Percentiles rank a stretch among this genome's conserved stretches.
Conservation (phyloP, 30 jellyfish, hydroid and myxozoan species). For the Mastigias papua region DNA sequence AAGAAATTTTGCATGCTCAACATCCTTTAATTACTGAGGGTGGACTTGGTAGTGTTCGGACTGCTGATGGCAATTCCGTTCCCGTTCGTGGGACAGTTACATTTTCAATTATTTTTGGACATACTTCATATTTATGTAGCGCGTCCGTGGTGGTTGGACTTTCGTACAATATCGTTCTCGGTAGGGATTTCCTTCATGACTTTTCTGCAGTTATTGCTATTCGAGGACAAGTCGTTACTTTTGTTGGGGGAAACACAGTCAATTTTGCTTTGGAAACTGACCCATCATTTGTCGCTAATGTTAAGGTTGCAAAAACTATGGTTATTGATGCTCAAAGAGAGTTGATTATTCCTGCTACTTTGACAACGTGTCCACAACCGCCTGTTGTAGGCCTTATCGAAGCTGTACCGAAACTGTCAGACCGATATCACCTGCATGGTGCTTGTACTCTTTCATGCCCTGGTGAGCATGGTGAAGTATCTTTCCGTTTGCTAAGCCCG, state of each 20-base stretch:
- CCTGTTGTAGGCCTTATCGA: no score
- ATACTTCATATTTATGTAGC: not conserved
- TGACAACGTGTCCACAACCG: no score
- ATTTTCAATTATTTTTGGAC: conserved; percentile 1
- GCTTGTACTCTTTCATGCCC: no score
- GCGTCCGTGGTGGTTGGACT: conserved; percentile 26
- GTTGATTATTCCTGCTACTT: no score
- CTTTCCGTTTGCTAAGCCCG: no score
- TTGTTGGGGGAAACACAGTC: conserved; percentile 6
- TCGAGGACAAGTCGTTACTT: conserved; percentile 13
- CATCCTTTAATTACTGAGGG: conserved; percentile 7
- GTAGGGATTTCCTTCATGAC: conserved; percentile 18
- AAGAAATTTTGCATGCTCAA: not conserved
- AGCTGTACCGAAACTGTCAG: no score
- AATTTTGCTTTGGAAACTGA: not conserved
- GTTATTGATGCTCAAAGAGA: conserved; percentile 37
- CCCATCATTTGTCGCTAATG: conserved; percentile 1
- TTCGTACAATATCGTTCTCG: conserved; percentile 21
- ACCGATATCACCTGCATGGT: no score
- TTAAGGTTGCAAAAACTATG: conserved; percentile 15
- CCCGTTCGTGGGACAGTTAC: conserved; percentile 29
- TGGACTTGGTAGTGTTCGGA: conserved; percentile 19
- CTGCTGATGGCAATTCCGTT: conserved; percentile 18
- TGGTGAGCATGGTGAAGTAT: no score
- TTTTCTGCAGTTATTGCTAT: conserved; percentile 11